A percentile compares a stretch with the other conserved stretches of the same genome.
Evolutionary conservation across 2,888 invertebrate genomes (phyloP).

Genomic region (Philonicus albiceps): DNA sequence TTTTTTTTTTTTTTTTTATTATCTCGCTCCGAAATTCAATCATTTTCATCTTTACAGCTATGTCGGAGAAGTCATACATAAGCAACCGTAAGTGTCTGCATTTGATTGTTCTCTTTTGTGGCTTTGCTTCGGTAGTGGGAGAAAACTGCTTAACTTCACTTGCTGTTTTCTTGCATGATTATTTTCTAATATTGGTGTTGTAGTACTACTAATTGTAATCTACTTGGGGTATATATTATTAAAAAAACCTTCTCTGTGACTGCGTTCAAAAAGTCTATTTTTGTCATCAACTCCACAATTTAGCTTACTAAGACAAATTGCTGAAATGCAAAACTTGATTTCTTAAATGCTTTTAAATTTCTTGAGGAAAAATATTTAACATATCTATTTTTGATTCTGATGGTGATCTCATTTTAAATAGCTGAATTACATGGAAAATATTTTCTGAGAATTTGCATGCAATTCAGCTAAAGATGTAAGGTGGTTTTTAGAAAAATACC

Average conservation of each 20-base stretch:
- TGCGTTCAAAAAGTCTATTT: not conserved
- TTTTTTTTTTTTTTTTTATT: not conserved
- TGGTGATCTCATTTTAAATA: not conserved
- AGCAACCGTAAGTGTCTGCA: conserved; percentile 72
- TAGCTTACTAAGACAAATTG: not conserved
- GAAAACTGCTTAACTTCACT: not conserved
- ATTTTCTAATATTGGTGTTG: not conserved
- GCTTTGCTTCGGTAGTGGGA: not conserved
- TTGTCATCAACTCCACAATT: not conserved
- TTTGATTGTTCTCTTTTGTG: conserved; percentile 37
- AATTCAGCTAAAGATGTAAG: no score
- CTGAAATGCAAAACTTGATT: not conserved
- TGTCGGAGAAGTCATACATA: conserved; percentile 76
- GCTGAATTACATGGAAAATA: not conserved
- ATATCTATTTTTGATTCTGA: not conserved
- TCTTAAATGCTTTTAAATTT: not conserved
- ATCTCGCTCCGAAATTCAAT: not conserved
- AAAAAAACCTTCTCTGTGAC: not conserved
- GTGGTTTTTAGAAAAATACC: no score
- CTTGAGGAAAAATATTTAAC: not conserved
- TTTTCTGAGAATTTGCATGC: not conserved
- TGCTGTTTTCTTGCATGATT: not conserved
- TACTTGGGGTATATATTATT: not conserved
- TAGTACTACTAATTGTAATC: not conserved
- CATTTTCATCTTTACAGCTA: conserved; percentile 65